phyloP scores from a whole-genome alignment of 2,888 invertebrate genomes.

The Leptogaster cylindrica region DNA sequence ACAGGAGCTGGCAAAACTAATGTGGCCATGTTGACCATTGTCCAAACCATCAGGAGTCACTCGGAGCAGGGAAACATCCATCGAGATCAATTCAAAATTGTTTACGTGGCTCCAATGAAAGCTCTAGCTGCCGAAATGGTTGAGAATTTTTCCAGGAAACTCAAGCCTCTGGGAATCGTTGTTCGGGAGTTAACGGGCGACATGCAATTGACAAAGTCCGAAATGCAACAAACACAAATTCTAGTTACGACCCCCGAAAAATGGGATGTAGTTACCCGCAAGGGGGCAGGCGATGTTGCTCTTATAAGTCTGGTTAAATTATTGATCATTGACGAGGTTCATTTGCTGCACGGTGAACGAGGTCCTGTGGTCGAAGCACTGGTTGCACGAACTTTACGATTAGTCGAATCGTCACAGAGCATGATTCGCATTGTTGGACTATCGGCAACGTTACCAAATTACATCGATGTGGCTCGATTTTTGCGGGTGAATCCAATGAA shows the following conservation, averaged over 20 bases:
- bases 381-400: constrained; percentile 92
- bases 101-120: constrained; percentile 99
- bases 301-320: constrained; percentile 89
- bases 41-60: constrained; percentile 88
- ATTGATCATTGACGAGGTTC: constrained; percentile 96
- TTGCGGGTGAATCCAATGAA: constrained; percentile 89
- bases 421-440: constrained; percentile 97
- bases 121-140: constrained; percentile 99
- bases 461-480: constrained; percentile 94
- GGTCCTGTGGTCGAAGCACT: constrained; percentile 97
- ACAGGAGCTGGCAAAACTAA: constrained; percentile 99
- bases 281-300: constrained; percentile 88
- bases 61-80: constrained; percentile 81
- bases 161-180: constrained; percentile 76
- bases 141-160: constrained; percentile 83
- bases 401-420: constrained; percentile 87
- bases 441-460: constrained; percentile 97
- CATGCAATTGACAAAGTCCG: constrained; percentile 93
- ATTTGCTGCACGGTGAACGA: constrained; percentile 93
- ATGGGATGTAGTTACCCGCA: constrained; percentile 99
- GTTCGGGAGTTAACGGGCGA: constrained; percentile 97
- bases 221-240: constrained; percentile 96
- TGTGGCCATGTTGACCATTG: constrained; percentile 90
- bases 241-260: constrained; percentile 99
- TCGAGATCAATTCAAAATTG: constrained; percentile 95